Base-by-base conservation (phyloP, 64 coral and sea anemone species). In the Orbicella faveolata region DNA sequence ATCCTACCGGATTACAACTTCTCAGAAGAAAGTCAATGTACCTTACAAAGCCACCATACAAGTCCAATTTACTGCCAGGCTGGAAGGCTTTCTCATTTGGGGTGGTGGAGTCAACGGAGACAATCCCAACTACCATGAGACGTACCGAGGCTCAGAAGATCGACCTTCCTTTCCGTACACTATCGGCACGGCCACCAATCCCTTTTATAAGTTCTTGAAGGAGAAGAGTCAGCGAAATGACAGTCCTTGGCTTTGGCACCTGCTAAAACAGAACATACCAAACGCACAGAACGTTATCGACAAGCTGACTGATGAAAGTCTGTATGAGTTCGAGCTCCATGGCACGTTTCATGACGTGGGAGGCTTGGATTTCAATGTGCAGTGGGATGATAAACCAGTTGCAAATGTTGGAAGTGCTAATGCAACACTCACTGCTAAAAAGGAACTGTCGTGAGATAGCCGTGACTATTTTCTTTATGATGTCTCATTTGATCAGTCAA, bases 21-120 rank as follows among this genome's bases (percentile, higher is more conserved):
- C 76, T 14, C 54, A 74, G 74, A 77, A 30, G 55, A 79, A 77
- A 52, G 23, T 73, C 73, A 9, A 86, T 74, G 81, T 92, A 18
- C 61, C 93, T 6, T 95, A 95, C 78, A 95, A 89, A 30, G 93
- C 93, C 12, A 91, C 69, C 4, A 76, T 95, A 36, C 78, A 88
- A 37, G 89, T 73, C 1, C 89, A 91, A 3, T 95, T 91, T 89
- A 88, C 93, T 14, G 89, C 93, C 3, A 78, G 79, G 57, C 68
- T 95, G 11, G 93, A 95, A 33, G 93, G 93, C 4, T 95, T 95
- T 63, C 83, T 95, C 16, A 86, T 76, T 2, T 91, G 89, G 89
- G 93, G 93, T 41, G 93, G 89, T 55, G 93, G 89, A 33, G 63
- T 79, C 34, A 70, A 95, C 68, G 93, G 93, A 11, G 52, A 23